Evolutionary conservation across 2,797 vertebrate genomes (phyloP), one percentile per base, ranked within the genome.

Genomic region (Champsocephalus gunnari): DNA sequence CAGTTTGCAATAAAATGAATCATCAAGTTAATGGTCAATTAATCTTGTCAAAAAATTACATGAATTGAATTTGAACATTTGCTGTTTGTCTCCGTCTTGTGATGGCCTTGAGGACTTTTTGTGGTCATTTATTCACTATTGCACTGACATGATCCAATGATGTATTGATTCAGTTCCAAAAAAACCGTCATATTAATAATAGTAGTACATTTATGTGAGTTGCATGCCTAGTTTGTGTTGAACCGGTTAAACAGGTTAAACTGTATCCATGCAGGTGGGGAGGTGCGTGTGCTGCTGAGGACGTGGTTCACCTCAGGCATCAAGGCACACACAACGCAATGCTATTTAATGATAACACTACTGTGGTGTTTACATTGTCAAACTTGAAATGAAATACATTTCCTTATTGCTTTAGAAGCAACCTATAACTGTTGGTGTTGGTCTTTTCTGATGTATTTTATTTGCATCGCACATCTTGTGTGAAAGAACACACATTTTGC

Each of bases 221-320:
- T 75, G 1, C 12, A 47, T 12, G 13, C n/a, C 0, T 17, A 19
- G 1, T 16, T 62, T 57, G 19, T 45, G 47, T 64, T 28, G 0
- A 50, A 38, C 19, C 10, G 12, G 10, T 43, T 28, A 12, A 0
- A 48, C 19, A 44, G 65, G 48, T 66, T 60, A 3, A 63, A 32
- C 13, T 45, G 9, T 57, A 24, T 44, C n/a, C 17, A 49, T 17
- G 43, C 63, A 45, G 47, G 58, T 12, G 28, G 12, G 49, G 4
- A 59, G 5, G 34, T 21, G 54, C 28, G 2, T 5, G 24, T 28
- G 9, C 32, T 24, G 32, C 44, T 34, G 2, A 69, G 56, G 38
- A 67, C 3, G 41, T 53, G 28, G 50, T 50, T 67, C 32, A 72
- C 69, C 59, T 34, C 54, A 51, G 3, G 6, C 16, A 60, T 65